phyloP scores from a whole-genome alignment of 37 sponge, comb jelly and placozoan species.

The Axinella damicornis region DNA sequence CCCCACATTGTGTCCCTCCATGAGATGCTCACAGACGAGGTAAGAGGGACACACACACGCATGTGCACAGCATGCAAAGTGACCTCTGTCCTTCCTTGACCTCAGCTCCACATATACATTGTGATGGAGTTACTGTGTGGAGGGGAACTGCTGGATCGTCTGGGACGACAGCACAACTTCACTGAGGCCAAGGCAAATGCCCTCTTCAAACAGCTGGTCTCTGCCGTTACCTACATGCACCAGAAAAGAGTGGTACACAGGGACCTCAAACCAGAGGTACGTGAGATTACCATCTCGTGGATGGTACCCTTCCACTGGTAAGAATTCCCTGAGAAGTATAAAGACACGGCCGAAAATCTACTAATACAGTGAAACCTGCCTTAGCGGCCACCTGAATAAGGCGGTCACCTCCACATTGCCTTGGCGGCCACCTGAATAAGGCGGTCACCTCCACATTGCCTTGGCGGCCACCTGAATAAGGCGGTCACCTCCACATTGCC shows the following conservation, averaged over 20 bases:
- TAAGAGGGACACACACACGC: neutral
- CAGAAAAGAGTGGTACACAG: conserved; percentile 91
- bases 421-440: too few species aligned
- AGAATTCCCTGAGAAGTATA: too few species aligned
- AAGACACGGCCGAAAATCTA: too few species aligned
- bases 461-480: too few species aligned
- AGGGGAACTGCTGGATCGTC: conserved; percentile 89
- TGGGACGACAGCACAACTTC: conserved; percentile 77
- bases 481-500: too few species aligned
- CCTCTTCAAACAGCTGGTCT: conserved; percentile 87
- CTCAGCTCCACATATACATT: conserved; percentile 89
- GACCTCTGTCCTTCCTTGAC: neutral
- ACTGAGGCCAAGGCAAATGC: conserved; percentile 87
- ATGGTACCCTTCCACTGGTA: too few species aligned
- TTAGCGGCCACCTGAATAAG: too few species aligned
- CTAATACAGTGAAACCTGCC: too few species aligned
- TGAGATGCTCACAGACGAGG: conserved; percentile 88
- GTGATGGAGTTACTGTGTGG: conserved; percentile 92
- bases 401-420: too few species aligned
- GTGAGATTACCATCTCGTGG: neutral
- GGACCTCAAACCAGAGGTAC: conserved; percentile 96
- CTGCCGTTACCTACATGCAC: conserved; percentile 90
- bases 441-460: too few species aligned
- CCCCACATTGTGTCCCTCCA: conserved; percentile 83
- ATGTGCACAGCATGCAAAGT: neutral